Base-by-base conservation (phyloP, 1,140 invertebrate species). In the Amyelois transitella region DNA sequence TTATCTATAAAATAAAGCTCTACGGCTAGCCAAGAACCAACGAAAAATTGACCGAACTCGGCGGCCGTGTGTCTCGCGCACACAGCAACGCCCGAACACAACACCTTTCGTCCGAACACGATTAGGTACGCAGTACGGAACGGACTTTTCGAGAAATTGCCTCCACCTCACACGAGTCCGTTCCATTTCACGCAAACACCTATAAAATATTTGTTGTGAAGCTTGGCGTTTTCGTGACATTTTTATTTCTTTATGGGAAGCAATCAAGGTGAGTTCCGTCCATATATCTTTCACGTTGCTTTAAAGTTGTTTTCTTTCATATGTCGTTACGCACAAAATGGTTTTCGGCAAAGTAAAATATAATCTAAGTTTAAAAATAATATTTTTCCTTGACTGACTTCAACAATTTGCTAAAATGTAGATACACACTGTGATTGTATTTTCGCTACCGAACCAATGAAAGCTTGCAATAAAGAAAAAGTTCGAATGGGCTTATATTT, bases 71-170 rank as follows among this genome's bases (percentile, higher is more conserved):
- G 60, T 38, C 43, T 58, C 52, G 51, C 58, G 51, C 20, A 55
- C 55, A 58, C 55, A 55, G 63, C 53, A 62, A 66, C 51, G 12
- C 17, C 17, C 32, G 32, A 38, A 38, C 8, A 38, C 32, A 38
- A 69, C 69, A 66, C 65, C 67, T 73, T 73, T 70, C 71, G 52
- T 49, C 55, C 54, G 47, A 45, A 32, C 60, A 49, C 69, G 59
- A 75, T 75, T 75, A 75, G 72, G 67, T 69, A 75, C 69, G 72
- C 19, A 4, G 18, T 14, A 10, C 45, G 72, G 19, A 57, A 53
- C 55, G 32, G 32, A 55, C 43, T 45, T 45, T 48, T 21, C 45
- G 12, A 62, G 66, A 66, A 77, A 77, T 72, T 75, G 61, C 67
- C 63, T 62, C 38, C 50, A 69, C 60, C 51, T 55, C 51, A 49